Base-by-base conservation (phyloP, 1,140 invertebrate species). In the Gerris buenoi region DNA sequence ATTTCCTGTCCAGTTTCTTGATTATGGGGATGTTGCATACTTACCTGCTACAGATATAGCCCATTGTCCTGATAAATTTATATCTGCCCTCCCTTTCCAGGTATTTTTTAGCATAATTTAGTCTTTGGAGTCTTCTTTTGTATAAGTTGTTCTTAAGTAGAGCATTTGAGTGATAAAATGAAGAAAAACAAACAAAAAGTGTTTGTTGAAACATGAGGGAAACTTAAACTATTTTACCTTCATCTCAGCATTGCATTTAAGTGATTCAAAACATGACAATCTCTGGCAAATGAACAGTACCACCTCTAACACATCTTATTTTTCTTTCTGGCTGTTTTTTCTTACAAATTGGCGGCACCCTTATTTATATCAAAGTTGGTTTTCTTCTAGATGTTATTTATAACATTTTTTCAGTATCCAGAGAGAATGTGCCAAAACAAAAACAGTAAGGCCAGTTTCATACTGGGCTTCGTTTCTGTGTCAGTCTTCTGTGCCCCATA, bases 31-130 rank as follows among this genome's bases (percentile, higher is more conserved):
- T 56, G 18, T 13, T 14, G 5, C 22, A 14, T 15, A 29, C n/a
- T 1, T 67, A 1, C 28, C 59, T 27, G 10, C 46, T 33, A 25
- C 59, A 10, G 28, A 63, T 1, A 10, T 67, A 2, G 57, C 66
- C 26, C 28, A 15, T 56, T 63, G 58, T 27, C 66, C 66, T 2
- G 22, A 62, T n/a, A 22, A 57, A 10, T 67, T 33, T 28, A 63
- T 67, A 10, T 28, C 66, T 14, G 14, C 25, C 5, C 60, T 67
- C 26, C 66, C 66, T n/a, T 67, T 67, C 57, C 66, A 67, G 61
- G 65, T 66, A 60, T 28, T 3, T 2, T 15, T 15, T 61, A 5
- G n/a, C 46, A 13, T 56, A 56, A 10, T n/a, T 13, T 56, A 56
- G 10, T 56, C 10, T 56, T 10, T 56, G n/a, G n/a, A 56, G 46